Conservation (phyloP, 2,113 vertebrate species). For the Ginglymostoma cirratum region DNA sequence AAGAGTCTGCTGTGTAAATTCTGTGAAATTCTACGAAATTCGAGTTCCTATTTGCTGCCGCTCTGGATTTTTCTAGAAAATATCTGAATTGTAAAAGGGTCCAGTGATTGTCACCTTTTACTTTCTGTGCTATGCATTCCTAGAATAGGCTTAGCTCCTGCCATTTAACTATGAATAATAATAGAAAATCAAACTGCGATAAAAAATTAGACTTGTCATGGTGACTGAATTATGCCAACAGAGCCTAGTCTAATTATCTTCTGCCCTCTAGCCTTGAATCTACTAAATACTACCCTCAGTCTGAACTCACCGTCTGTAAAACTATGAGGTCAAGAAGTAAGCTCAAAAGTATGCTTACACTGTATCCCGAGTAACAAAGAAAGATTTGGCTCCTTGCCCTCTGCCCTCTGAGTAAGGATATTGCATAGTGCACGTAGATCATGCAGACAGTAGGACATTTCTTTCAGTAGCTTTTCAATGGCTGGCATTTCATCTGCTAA, state of each 20-base stretch:
- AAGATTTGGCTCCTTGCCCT: slow-evolving; percentile 89
- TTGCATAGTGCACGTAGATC: slow-evolving; percentile 88
- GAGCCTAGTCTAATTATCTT: neutral
- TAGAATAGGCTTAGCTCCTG: neutral
- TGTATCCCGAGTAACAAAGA: slow-evolving; percentile 84
- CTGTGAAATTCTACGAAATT: neutral
- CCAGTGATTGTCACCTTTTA: neutral
- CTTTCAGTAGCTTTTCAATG: slow-evolving; percentile 73
- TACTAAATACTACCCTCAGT: neutral
- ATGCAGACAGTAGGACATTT: slow-evolving; percentile 85
- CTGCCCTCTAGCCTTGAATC: neutral
- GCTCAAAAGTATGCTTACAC: slow-evolving; percentile 61
- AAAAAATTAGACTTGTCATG: neutral
- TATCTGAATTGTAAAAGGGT: neutral
- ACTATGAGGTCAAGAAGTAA: neutral
- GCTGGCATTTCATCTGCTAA: slow-evolving; percentile 58
- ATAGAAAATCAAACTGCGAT: neutral
- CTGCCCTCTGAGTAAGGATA: slow-evolving; percentile 81
- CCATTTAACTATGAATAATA: neutral
- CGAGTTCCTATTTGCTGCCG: neutral
- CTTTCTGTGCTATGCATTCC: neutral
- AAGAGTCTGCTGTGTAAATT: neutral
- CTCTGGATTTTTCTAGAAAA: neutral
- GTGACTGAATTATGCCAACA: neutral
- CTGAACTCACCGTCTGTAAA: neutral